phyloP scores from a whole-genome alignment of 1,140 invertebrate species.

The Nasonia vitripennis region DNA sequence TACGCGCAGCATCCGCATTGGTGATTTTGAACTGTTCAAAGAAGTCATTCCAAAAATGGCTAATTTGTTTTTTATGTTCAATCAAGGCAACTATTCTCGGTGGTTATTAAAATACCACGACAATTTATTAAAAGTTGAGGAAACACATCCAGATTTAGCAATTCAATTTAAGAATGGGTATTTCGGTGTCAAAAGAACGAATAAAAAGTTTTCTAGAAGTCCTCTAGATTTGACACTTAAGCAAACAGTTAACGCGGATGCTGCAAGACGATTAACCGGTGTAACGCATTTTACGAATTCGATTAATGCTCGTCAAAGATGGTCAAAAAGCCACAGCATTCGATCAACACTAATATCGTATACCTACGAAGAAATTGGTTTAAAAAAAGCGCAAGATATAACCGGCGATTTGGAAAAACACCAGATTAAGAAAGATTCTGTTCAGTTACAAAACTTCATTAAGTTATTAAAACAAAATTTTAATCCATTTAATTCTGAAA shows the following conservation, averaged over 20 bases:
- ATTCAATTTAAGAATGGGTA: constrained; percentile 49
- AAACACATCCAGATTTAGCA: constrained; percentile 61
- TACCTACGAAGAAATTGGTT: not conserved
- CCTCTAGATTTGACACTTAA: constrained; percentile 59
- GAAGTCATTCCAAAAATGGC: constrained; percentile 60
- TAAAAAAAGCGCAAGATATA: constrained; percentile 7
- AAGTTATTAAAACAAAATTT: not conserved
- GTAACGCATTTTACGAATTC: too few relatives aligned
- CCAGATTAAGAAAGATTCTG: not conserved
- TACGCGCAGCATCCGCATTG: constrained; percentile 47
- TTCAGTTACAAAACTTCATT: not conserved
- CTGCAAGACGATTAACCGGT: constrained; percentile 52
- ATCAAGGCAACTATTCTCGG: constrained; percentile 66
- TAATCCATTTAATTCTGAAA: too few relatives aligned
- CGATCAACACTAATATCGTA: constrained; percentile 17
- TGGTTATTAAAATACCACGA: constrained; percentile 55
- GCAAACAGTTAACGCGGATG: constrained; percentile 62
- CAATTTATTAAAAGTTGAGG: constrained; percentile 52
- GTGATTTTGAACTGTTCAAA: constrained; percentile 55
- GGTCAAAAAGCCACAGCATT: constrained; percentile 42
- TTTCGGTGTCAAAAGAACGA: constrained; percentile 57
- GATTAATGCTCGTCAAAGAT: too few relatives aligned
- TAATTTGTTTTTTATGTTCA: constrained; percentile 64
- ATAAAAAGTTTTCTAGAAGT: constrained; percentile 56
- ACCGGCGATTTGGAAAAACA: constrained; percentile 9